These are phyloP conservation scores for Drosophila funebris DNA, from an alignment of 1,140 invertebrate species.

Conservation along the genomic window DNA sequence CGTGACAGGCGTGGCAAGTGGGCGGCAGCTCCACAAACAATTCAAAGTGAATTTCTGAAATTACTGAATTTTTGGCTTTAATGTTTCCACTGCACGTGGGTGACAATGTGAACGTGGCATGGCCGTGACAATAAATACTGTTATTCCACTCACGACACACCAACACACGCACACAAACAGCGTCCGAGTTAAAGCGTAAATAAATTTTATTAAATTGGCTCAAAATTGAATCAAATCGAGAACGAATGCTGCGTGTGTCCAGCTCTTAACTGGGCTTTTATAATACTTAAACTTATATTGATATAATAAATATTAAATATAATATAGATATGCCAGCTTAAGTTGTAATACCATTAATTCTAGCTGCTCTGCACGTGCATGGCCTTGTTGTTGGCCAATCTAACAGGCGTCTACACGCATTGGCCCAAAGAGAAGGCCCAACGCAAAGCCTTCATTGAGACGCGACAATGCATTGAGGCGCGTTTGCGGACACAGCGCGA, in stretches of 20 bases:
- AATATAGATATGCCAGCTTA: not conserved
- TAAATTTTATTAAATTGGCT: conserved; percentile 76
- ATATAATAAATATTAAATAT: no score
- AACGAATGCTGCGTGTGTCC: not conserved
- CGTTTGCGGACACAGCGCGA: conserved; percentile 95
- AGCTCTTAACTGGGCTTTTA: conserved; percentile 52
- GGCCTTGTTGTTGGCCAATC: conserved; percentile 90
- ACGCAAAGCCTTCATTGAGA: conserved; percentile 96
- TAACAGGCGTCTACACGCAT: conserved; percentile 95
- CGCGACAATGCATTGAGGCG: conserved; percentile 96
- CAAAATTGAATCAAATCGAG: conserved; percentile 77
- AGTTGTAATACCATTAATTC: not conserved
- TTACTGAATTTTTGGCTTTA: not conserved
- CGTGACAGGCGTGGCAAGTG: not conserved
- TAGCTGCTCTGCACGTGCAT: conserved; percentile 89
- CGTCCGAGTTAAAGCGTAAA: conserved; percentile 38
- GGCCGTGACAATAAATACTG: conserved; percentile 35
- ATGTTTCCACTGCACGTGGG: not conserved
- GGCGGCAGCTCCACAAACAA: not conserved
- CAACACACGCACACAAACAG: conserved; percentile 1
- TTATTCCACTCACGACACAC: conserved; percentile 14
- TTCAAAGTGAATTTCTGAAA: not conserved
- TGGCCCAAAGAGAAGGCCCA: conserved; percentile 96
- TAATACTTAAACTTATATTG: conserved; percentile 16
- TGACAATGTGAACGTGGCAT: not conserved